phyloP scores from a whole-genome alignment of 92 coral and sea anemone species.

The Siderastrea radians region DNA sequence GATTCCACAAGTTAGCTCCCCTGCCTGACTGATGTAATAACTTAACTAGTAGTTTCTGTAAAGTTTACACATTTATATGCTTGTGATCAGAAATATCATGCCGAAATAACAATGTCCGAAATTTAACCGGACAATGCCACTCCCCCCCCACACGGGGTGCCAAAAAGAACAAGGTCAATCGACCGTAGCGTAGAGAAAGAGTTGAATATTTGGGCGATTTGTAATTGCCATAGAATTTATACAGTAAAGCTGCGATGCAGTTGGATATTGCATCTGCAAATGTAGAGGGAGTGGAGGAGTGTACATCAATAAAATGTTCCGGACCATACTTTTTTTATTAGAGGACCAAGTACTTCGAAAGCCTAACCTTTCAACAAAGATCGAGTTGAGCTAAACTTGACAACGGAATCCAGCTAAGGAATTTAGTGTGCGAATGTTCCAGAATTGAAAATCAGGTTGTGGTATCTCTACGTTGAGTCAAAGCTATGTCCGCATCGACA shows the following conservation, averaged over 20 bases:
- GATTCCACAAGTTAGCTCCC: not conserved
- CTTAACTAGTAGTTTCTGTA: not conserved
- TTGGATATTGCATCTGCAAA: not conserved
- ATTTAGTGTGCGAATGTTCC: constrained; percentile 26
- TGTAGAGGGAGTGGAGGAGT: not conserved
- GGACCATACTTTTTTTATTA: not conserved
- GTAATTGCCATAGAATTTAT: not conserved
- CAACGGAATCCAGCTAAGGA: not conserved
- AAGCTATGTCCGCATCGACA: not conserved
- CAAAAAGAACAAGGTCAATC: constrained; percentile 3
- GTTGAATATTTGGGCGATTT: constrained; percentile 9
- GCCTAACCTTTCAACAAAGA: constrained; percentile 2
- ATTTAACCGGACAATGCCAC: constrained; percentile 20
- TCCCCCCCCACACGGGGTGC: not conserved
- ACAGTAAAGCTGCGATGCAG: not conserved
- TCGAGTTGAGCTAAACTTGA: too few relatives aligned
- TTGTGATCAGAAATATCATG: constrained; percentile 1
- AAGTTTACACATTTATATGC: not conserved
- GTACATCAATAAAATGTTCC: not conserved
- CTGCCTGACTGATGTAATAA: constrained; percentile 31
- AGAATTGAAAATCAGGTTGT: not conserved
- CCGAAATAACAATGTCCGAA: constrained; percentile 33
- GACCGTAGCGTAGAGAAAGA: constrained; percentile 5
- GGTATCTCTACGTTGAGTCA: not conserved
- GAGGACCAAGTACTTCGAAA: too few relatives aligned